Conservation (phyloP, 2,797 vertebrate species). For the Syngnathus rostellatus region DNA sequence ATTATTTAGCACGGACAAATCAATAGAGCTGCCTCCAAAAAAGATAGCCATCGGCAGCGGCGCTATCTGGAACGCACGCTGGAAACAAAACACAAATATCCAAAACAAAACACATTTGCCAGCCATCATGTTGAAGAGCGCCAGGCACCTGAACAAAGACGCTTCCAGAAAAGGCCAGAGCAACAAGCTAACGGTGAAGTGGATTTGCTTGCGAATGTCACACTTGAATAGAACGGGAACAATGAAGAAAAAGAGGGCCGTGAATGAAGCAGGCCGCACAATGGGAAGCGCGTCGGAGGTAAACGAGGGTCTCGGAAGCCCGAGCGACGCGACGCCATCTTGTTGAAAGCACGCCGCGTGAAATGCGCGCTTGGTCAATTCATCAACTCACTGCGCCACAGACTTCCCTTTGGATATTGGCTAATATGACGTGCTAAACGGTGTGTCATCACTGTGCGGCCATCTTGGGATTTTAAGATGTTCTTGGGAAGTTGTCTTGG, state of each 20-base stretch:
- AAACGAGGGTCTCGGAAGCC: neutral
- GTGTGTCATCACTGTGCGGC: neutral
- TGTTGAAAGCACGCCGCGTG: neutral
- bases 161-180: neutral
- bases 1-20: constrained; percentile 72
- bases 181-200: neutral
- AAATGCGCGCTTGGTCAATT: neutral
- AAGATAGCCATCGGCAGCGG: constrained; percentile 63
- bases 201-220: neutral
- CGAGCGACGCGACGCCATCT: neutral
- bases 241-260: neutral
- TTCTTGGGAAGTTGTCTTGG: neutral
- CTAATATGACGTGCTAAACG: neutral
- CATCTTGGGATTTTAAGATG: neutral
- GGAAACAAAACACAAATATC: constrained; percentile 2
- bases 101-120: constrained; percentile 1
- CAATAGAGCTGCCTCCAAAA: constrained; percentile 66
- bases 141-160: neutral
- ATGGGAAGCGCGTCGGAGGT: neutral
- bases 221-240: neutral
- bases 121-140: neutral
- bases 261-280: neutral
- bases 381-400: neutral
- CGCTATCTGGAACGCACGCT: constrained; percentile 53
- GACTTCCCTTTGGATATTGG: neutral